Evolutionary conservation across 2,113 vertebrate genomes (phyloP), one percentile per base, ranked within the genome.

Genomic region (Camelus dromedarius): DNA sequence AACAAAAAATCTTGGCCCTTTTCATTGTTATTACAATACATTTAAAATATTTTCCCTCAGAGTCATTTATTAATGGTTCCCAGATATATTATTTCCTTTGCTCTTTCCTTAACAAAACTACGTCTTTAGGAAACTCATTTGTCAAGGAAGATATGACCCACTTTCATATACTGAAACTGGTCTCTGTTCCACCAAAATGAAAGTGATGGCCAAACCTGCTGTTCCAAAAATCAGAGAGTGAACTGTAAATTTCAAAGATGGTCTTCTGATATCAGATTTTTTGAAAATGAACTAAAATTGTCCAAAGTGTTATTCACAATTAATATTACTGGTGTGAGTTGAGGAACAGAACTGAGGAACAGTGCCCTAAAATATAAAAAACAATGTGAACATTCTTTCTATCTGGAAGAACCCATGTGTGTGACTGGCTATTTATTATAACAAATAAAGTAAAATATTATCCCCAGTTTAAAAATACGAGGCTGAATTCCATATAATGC

Each of bases 61-160:
- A 42, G 58, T 2, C 38, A 75, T 87, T 88, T 73, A 67, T 81
- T 88, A 38, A 72, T 66, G 56, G 38, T 92, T 38, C 50, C 32
- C 32, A 82, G 67, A 75, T 76, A 67, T 32, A 19, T 75, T 24
- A 67, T 60, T 92, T 75, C 13, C 73, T 75, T 82, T 92, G 2
- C 32, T 88, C 14, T 64, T 88, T 82, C 35, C 38, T 67, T 67
- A 73, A 95, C 30, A 91, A 88, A 92, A 58, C n/a, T 20, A 75
- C n/a, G 28, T 54, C 32, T 62, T 62, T 70, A 62, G n/a, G 85
- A 70, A 83, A 30, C 22, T 89, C 32, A 48, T 50, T 58, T 76
- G 38, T 67, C 28, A 30, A 54, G 70, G 28, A 89, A 28, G 22
- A 52, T 35, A 64, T 22, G n/a, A 69, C 46, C 20, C 12, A 32